Conservation (phyloP, 2,797 vertebrate genomes). For the Falco naumanni region DNA sequence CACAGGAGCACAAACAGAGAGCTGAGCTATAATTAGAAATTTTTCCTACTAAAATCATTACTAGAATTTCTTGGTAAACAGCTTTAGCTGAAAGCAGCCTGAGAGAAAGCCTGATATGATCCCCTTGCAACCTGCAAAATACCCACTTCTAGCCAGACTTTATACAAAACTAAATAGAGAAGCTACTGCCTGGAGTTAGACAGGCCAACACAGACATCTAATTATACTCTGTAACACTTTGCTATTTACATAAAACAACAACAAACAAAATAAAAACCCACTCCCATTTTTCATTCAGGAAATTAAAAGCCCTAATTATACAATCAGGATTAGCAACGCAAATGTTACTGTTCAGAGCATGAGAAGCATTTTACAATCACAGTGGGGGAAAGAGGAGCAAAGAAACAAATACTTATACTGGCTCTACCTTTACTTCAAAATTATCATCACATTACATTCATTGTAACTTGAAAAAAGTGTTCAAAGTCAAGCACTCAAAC, state of each 20-base stretch:
- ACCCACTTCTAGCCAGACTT: background rate
- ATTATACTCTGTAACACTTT: conserved; percentile 8
- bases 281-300: conserved; percentile 24
- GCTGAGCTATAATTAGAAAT: conserved; percentile 9
- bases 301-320: conserved; percentile 45
- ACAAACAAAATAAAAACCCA: background rate
- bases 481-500: background rate
- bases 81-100: conserved; percentile 10
- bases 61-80: conserved; percentile 40
- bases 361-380: background rate
- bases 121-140: background rate
- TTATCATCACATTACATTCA: background rate
- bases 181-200: background rate
- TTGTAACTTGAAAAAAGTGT: background rate
- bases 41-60: conserved; percentile 36
- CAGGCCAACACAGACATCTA: background rate
- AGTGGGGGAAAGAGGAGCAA: background rate
- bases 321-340: conserved; percentile 22
- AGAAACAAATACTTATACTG: background rate
- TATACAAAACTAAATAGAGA: background rate
- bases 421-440: conserved; percentile 1
- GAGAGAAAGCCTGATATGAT: background rate
- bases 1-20: background rate
- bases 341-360: background rate
- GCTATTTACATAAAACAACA: conserved; percentile 24